Percentiles rank a stretch among this genome's conserved stretches.
phyloP scores from a whole-genome alignment of 1,140 invertebrate species.

The Euwallacea similis region DNA sequence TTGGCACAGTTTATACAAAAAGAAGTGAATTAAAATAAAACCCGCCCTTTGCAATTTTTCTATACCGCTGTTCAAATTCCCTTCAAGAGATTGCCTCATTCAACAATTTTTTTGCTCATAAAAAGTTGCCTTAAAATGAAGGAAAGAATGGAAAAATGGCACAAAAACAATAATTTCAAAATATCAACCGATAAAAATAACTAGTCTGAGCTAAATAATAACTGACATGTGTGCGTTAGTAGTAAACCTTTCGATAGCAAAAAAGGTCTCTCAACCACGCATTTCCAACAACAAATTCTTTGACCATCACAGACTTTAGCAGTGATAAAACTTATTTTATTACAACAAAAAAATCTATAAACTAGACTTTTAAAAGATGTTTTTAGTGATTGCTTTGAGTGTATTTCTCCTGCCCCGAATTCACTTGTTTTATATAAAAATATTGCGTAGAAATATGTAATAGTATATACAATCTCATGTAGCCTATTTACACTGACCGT shows the following conservation, averaged over 20 bases:
- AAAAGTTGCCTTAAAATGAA: neutral
- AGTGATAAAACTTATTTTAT: constrained; percentile 22
- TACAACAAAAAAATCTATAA: neutral
- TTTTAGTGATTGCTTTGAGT: neutral
- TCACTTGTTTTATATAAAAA: neutral
- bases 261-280: neutral
- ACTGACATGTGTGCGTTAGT: neutral
- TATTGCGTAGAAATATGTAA: neutral
- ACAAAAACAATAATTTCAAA: constrained; percentile 14
- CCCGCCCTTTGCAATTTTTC: no score
- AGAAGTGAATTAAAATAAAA: neutral
- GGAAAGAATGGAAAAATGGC: constrained; percentile 13
- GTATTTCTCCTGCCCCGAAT: neutral
- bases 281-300: constrained; percentile 9
- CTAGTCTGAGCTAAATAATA: neutral
- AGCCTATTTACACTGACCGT: no score
- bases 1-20: neutral
- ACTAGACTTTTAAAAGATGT: neutral
- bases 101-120: neutral
- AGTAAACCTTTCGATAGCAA: constrained; percentile 12
- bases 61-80: no score
- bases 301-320: constrained; percentile 32
- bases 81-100: neutral
- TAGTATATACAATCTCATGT: no score
- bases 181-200: constrained; percentile 15